Conservation (phyloP, 2,888 invertebrate genomes). For the Amphipyra berbera region DNA sequence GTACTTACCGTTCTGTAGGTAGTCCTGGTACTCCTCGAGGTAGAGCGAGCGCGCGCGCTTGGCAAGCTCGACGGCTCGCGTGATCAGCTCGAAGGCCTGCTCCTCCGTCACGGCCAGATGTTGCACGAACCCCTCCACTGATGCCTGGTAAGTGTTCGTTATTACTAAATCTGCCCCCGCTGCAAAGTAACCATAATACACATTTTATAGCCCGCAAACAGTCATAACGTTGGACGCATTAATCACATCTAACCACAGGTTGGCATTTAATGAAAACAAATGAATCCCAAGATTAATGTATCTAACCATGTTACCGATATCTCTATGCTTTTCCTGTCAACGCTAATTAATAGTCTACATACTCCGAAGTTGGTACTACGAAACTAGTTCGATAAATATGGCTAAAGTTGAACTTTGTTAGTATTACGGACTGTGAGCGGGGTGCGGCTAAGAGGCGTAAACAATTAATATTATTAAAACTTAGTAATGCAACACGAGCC, state of each 20-base stretch:
- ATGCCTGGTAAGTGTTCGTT: conserved; percentile 97
- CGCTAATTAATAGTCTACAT: conserved; percentile 66
- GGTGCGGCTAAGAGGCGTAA: conserved; percentile 81
- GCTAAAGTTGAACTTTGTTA: conserved; percentile 72
- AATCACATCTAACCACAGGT: conserved; percentile 65
- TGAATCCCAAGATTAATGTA: conserved; percentile 75
- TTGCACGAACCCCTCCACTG: conserved; percentile 93
- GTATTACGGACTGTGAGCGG: conserved; percentile 77
- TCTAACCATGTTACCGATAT: conserved; percentile 67
- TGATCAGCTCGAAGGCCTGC: conserved; percentile 93
- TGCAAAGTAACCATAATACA: conserved; percentile 75
- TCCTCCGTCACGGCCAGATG: conserved; percentile 92
- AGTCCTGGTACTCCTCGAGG: conserved; percentile 88
- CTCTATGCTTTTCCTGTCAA: conserved; percentile 68
- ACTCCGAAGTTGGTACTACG: conserved; percentile 68
- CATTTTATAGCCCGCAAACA: conserved; percentile 50
- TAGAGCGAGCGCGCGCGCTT: conserved; percentile 92
- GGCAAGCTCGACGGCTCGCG: conserved; percentile 93
- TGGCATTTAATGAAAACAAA: conserved; percentile 73
- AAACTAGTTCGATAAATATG: conserved; percentile 83
- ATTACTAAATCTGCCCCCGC: conserved; percentile 96
- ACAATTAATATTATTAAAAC: conserved; percentile 87
- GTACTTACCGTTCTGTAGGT: conserved; percentile 76
- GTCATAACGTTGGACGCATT: conserved; percentile 63
- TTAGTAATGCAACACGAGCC: conserved; percentile 78